phyloP scores from a whole-genome alignment of 2,797 vertebrate genomes.

The Enteromius fasciolatus region DNA sequence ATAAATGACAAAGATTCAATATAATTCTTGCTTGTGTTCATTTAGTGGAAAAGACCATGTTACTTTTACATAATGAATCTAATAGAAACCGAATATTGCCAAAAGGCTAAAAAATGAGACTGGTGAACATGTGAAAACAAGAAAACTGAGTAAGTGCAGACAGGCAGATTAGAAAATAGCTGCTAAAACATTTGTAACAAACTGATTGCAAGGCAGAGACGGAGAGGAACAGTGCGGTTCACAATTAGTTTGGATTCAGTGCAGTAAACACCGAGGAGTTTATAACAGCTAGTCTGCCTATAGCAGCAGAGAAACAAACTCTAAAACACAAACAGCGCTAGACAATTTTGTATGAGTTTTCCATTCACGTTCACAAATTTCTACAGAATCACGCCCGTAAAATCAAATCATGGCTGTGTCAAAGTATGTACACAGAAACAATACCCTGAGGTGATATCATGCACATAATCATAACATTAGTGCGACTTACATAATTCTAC shows the following conservation, averaged over 20 bases:
- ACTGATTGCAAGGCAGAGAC: not conserved
- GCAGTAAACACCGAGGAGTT: conserved; percentile 57
- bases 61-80: not conserved
- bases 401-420: conserved; percentile 26
- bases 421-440: conserved; percentile 12
- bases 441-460: not conserved
- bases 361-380: not conserved
- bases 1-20: not conserved
- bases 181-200: conserved; percentile 23
- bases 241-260: conserved; percentile 6
- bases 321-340: not conserved
- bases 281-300: not conserved
- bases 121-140: conserved; percentile 41
- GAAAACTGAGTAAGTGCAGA: conserved; percentile 26
- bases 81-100: not conserved
- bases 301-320: not conserved
- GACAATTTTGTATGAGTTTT: not conserved
- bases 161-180: conserved; percentile 44
- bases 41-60: not conserved
- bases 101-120: not conserved
- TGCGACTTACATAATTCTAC: not conserved
- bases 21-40: not conserved
- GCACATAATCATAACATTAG: conserved; percentile 13
- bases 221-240: not conserved
- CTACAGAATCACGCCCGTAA: not conserved